These are phyloP conservation scores for Eupithecia tripunctaria DNA, from an alignment of 2,888 invertebrate genomes.

Conservation along the genomic window DNA sequence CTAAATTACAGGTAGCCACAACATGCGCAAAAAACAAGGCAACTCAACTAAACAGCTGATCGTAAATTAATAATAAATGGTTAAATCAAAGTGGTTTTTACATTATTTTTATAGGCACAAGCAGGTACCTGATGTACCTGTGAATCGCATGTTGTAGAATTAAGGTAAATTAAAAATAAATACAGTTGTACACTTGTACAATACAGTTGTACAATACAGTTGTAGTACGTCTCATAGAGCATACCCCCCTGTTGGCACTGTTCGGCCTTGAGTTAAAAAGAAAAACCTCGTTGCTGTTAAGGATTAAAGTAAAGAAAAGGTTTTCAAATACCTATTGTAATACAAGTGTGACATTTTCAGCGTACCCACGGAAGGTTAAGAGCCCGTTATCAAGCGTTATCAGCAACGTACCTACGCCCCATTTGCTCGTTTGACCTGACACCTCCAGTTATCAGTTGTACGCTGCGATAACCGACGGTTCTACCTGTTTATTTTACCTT, in stretches of 20 bases:
- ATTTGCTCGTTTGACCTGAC: slow-evolving; percentile 85
- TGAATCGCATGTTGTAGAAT: too few relatives aligned
- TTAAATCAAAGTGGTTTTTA: too few relatives aligned
- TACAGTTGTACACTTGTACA: too few relatives aligned
- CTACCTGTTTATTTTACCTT: slow-evolving; percentile 77
- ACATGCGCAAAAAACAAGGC: too few relatives aligned
- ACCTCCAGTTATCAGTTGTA: slow-evolving; percentile 80
- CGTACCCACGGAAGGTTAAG: slow-evolving; percentile 76
- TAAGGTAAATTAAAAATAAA: too few relatives aligned
- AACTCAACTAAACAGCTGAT: too few relatives aligned
- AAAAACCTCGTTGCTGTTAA: neutral
- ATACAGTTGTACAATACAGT: too few relatives aligned
- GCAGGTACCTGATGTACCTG: too few relatives aligned
- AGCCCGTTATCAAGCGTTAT: slow-evolving; percentile 81
- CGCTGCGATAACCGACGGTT: slow-evolving; percentile 76
- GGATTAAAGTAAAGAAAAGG: neutral
- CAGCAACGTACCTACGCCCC: slow-evolving; percentile 77
- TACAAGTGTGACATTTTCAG: slow-evolving; percentile 30
- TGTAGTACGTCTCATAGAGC: too few relatives aligned
- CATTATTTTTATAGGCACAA: too few relatives aligned
- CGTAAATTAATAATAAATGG: too few relatives aligned
- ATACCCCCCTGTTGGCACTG: neutral
- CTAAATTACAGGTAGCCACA: too few relatives aligned
- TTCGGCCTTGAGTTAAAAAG: neutral
- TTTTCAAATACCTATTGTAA: neutral